phyloP scores from a whole-genome alignment of 2,113 vertebrate genomes.

The Neogobius melanostomus region DNA sequence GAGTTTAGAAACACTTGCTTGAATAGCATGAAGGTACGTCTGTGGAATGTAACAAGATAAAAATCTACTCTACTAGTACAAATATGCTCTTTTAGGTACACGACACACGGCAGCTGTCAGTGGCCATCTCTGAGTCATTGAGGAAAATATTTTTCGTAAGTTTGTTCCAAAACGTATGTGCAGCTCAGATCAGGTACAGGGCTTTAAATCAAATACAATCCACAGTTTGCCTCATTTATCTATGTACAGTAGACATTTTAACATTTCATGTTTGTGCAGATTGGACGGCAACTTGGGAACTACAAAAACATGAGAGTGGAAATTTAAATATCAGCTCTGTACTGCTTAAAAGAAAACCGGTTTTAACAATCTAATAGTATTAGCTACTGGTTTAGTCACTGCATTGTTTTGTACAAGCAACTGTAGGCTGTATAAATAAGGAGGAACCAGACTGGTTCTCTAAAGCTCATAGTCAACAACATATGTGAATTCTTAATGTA shows the following conservation, averaged over 20 bases:
- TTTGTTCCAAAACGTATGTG: constrained; percentile 52
- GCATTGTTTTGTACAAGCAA: not conserved
- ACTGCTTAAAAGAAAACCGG: not conserved
- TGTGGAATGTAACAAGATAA: not conserved
- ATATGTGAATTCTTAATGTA: too few relatives aligned
- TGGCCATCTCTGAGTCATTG: constrained; percentile 61
- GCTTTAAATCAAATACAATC: not conserved
- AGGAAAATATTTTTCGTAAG: constrained; percentile 62
- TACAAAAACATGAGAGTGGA: constrained; percentile 34
- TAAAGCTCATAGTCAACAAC: too few relatives aligned
- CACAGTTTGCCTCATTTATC: constrained; percentile 1
- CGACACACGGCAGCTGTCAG: constrained; percentile 62
- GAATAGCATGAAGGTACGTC: constrained; percentile 71
- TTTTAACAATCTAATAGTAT: not conserved
- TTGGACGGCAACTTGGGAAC: constrained; percentile 21
- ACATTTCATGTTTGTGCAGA: constrained; percentile 41
- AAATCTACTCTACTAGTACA: not conserved
- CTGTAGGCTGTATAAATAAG: not conserved
- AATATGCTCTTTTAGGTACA: constrained; percentile 58
- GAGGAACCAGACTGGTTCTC: too few relatives aligned
- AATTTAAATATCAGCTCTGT: constrained; percentile 31
- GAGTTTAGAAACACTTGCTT: constrained; percentile 74
- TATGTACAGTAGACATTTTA: not conserved
- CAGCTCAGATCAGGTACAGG: constrained; percentile 42
- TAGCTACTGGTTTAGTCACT: not conserved